phyloP scores from a whole-genome alignment of 2,888 invertebrate genomes.

The Cryptocephalus moraei region DNA sequence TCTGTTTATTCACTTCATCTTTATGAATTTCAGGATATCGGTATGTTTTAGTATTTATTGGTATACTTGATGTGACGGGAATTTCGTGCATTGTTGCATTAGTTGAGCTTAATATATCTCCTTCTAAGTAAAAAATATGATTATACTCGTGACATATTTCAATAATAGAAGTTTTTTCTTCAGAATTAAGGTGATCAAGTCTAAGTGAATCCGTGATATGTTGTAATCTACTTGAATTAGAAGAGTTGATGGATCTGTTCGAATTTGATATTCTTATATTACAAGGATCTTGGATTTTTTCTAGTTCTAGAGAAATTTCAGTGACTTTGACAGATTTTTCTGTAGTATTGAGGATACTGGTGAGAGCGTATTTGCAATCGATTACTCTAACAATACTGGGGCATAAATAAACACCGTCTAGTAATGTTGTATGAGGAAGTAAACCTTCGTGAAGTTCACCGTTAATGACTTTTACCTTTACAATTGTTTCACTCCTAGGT shows the following conservation, averaged over 20 bases:
- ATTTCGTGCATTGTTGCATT: constrained; percentile 17
- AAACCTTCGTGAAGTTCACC: constrained; percentile 5
- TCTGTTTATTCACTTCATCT: constrained; percentile 22
- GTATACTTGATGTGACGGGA: constrained; percentile 6
- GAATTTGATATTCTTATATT: too few relatives aligned
- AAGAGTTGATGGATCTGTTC: too few relatives aligned
- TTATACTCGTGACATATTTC: constrained; percentile 17
- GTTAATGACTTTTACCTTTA: constrained; percentile 6
- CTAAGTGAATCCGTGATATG: background rate
- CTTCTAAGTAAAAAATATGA: constrained; percentile 17
- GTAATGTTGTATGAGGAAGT: constrained; percentile 2
- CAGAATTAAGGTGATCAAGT: constrained; percentile 17
- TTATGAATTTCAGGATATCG: constrained; percentile 23
- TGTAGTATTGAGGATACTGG: constrained; percentile 8
- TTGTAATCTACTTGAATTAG: constrained; percentile 1
- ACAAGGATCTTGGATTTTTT: background rate
- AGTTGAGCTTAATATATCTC: constrained; percentile 17
- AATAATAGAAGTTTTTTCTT: constrained; percentile 16
- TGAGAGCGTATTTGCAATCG: constrained; percentile 4
- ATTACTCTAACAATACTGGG: constrained; percentile 5
- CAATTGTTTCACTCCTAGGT: constrained; percentile 5
- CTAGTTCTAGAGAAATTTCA: background rate
- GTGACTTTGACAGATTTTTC: constrained; percentile 4
- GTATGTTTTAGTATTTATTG: constrained; percentile 11
- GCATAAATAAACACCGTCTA: constrained; percentile 7